Conservation (phyloP, 2,113 vertebrate genomes). For the Arenaria interpres region DNA sequence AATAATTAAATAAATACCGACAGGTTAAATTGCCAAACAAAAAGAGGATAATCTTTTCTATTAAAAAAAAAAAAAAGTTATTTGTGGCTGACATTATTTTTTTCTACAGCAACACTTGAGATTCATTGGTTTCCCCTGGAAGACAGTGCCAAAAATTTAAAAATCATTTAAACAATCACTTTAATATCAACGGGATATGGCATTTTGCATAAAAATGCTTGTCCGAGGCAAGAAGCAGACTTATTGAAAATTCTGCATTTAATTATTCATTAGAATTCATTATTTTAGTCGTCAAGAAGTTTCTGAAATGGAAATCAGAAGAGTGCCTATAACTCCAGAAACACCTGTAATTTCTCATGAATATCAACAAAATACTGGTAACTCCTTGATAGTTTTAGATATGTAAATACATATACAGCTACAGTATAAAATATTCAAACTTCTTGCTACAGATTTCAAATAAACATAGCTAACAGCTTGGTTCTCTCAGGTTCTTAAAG, state of each 20-base stretch:
- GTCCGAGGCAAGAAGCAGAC: background rate
- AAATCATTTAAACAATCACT: background rate
- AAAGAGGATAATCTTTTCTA: background rate
- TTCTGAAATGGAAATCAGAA: background rate
- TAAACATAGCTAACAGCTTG: background rate
- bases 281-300: background rate
- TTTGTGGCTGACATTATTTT: background rate
- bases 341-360: background rate
- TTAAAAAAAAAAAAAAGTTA: background rate
- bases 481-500: background rate
- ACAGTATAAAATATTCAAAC: background rate
- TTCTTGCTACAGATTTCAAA: background rate
- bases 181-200: background rate
- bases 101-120: background rate
- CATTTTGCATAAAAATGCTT: background rate
- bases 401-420: background rate
- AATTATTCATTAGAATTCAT: background rate
- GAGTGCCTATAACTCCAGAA: background rate
- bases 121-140: background rate
- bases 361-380: background rate
- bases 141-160: background rate
- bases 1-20: background rate
- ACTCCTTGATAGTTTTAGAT: background rate
- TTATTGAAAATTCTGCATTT: background rate
- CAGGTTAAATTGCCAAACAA: background rate